Evolutionary conservation across 2,113 vertebrate genomes (phyloP).

Genomic region (Phainopepla nitens): DNA sequence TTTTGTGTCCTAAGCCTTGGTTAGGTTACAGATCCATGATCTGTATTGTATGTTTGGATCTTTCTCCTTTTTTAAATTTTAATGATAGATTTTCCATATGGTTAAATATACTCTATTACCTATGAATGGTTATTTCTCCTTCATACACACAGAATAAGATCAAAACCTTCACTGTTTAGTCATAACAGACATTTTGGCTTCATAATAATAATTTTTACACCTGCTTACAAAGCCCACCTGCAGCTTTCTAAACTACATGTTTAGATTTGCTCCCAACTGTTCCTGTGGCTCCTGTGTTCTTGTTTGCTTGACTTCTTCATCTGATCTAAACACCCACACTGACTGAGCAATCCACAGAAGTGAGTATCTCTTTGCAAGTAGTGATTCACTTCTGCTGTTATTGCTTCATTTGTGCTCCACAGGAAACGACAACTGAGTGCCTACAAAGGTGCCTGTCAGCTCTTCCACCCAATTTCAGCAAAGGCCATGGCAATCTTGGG

Average conservation of each 20-base stretch:
- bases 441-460: not conserved
- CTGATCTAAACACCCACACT: not conserved
- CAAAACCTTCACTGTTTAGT: not conserved
- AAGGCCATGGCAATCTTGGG: not conserved
- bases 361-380: not conserved
- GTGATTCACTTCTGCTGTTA: not conserved
- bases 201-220: conserved; percentile 12
- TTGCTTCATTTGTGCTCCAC: not conserved
- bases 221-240: not conserved
- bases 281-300: not conserved
- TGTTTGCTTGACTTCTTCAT: conserved; percentile 1
- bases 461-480: not conserved
- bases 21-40: not conserved
- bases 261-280: not conserved
- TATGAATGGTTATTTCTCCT: not conserved
- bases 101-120: not conserved
- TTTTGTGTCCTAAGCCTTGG: not conserved
- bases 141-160: not conserved
- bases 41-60: not conserved
- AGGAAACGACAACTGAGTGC: not conserved
- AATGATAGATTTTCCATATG: not conserved
- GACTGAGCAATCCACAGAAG: not conserved
- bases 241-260: not conserved
- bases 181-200: not conserved
- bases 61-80: not conserved